phyloP scores from a whole-genome alignment of 2,888 invertebrate genomes.

The Sipha maydis region DNA sequence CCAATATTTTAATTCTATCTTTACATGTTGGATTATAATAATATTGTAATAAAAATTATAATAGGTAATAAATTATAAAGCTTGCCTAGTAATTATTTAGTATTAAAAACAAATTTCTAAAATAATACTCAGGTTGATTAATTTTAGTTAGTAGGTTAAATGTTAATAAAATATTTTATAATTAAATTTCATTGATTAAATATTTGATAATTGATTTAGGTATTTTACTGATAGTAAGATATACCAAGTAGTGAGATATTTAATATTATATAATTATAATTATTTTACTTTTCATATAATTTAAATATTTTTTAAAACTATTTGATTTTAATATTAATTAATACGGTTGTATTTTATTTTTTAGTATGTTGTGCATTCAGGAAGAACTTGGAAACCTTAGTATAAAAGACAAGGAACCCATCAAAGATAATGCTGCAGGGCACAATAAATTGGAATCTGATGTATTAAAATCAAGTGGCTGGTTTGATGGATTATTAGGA shows the following conservation, averaged over 20 bases:
- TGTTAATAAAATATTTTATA: not conserved
- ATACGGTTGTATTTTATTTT: conserved; percentile 64
- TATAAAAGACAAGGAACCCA: conserved; percentile 66
- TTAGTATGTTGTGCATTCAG: conserved; percentile 75
- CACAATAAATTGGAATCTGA: conserved; percentile 50
- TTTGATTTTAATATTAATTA: not conserved
- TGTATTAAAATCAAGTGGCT: conserved; percentile 68
- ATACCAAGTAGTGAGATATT: not conserved
- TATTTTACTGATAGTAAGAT: conserved; percentile 20
- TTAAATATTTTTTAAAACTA: not conserved
- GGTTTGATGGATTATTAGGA: conserved; percentile 86
- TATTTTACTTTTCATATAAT: not conserved
- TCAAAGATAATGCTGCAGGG: conserved; percentile 61
- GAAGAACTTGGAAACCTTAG: conserved; percentile 73
- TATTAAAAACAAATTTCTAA: not conserved
- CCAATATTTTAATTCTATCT: not conserved
- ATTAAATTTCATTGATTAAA: not conserved
- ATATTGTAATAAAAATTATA: not conserved
- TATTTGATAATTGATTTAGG: not conserved
- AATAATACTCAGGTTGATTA: not conserved
- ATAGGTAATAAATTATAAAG: not conserved
- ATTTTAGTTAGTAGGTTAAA: not conserved
- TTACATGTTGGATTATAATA: not conserved
- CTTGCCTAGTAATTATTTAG: not conserved
- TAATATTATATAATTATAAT: not conserved